Conservation (phyloP, 2,113 vertebrate genomes). For the Ammodytes marinus region DNA sequence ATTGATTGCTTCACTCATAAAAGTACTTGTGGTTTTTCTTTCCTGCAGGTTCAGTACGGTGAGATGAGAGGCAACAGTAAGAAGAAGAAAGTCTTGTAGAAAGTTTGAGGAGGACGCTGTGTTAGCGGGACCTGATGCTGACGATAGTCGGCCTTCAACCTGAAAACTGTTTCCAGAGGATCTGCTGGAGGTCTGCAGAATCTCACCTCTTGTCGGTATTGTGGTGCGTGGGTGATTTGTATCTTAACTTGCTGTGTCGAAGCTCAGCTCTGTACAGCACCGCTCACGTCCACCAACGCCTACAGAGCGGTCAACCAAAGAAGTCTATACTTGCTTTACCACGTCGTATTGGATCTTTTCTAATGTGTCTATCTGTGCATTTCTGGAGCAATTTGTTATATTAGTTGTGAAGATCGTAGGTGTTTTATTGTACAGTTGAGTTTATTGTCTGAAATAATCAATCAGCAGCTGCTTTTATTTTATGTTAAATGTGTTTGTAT, state of each 20-base stretch:
- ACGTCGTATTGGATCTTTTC: slow-evolving; percentile 1
- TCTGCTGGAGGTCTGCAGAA: neutral
- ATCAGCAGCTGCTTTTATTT: slow-evolving; percentile 56
- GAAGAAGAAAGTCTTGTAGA: slow-evolving; percentile 80
- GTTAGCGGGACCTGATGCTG: slow-evolving; percentile 14
- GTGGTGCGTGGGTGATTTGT: neutral
- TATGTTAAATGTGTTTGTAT: slow-evolving; percentile 25
- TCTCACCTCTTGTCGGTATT: neutral
- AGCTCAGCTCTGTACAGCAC: neutral
- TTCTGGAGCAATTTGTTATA: neutral
- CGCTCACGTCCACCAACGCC: slow-evolving; percentile 5
- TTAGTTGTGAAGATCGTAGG: slow-evolving; percentile 21
- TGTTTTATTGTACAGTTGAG: slow-evolving; percentile 26
- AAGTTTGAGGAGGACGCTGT: neutral
- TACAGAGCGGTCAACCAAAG: slow-evolving; percentile 44
- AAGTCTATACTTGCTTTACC: slow-evolving; percentile 8
- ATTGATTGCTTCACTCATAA: neutral
- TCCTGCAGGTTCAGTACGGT: slow-evolving; percentile 91
- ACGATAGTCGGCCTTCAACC: neutral
- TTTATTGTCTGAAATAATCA: slow-evolving; percentile 15
- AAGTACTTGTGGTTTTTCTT: slow-evolving; percentile 43
- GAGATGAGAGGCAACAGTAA: slow-evolving; percentile 88
- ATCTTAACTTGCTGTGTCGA: neutral
- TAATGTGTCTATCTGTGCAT: neutral
- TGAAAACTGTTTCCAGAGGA: slow-evolving; percentile 11